Conservation (phyloP, 1,140 invertebrate genomes). For the Stegodyphus mimosarum region DNA sequence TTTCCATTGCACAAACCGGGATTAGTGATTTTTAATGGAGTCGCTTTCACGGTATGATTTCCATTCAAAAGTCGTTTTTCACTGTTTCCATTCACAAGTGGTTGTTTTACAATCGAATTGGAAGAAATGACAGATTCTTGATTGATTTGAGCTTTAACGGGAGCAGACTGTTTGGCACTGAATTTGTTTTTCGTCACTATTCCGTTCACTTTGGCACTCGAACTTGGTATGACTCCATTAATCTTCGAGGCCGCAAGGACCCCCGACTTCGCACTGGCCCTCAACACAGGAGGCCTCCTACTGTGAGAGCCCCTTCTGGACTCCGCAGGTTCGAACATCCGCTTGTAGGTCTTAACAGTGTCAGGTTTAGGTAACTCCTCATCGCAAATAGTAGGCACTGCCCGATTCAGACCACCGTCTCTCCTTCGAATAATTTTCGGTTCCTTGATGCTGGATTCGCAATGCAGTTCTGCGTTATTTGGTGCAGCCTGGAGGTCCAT, state of each 20-base stretch:
- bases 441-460: neutral
- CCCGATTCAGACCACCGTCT: slow-evolving; percentile 48
- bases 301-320: slow-evolving; percentile 26
- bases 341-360: slow-evolving; percentile 84
- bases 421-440: slow-evolving; percentile 61
- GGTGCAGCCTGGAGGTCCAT: slow-evolving; percentile 22
- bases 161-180: slow-evolving; percentile 47
- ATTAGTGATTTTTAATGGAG: slow-evolving; percentile 14
- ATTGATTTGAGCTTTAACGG: slow-evolving; percentile 31
- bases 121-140: neutral
- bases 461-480: neutral
- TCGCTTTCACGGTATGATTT: slow-evolving; percentile 28
- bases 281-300: slow-evolving; percentile 60
- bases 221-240: slow-evolving; percentile 60
- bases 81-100: neutral
- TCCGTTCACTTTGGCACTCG: slow-evolving; percentile 54
- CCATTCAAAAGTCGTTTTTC: slow-evolving; percentile 18
- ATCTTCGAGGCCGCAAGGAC: slow-evolving; percentile 63
- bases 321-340: slow-evolving; percentile 78
- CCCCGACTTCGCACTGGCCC: slow-evolving; percentile 63
- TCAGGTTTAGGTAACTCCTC: slow-evolving; percentile 85
- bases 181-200: slow-evolving; percentile 19
- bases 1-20: neutral
- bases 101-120: slow-evolving; percentile 18
- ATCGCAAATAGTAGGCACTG: slow-evolving; percentile 72